Conservation (phyloP, 2,888 invertebrate genomes). For the Lochmaea capreae region DNA sequence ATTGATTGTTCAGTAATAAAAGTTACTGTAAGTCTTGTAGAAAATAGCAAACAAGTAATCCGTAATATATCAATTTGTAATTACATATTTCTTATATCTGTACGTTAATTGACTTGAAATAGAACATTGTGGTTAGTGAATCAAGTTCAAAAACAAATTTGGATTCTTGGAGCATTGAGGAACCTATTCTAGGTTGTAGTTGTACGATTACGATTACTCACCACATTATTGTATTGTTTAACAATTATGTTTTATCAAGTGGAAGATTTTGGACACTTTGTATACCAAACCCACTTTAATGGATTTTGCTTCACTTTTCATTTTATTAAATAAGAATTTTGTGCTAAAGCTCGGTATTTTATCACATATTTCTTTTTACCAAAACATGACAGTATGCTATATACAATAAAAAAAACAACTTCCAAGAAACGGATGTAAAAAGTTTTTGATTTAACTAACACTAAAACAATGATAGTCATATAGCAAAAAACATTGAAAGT, state of each 20-base stretch:
- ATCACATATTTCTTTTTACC: slow-evolving; percentile 20
- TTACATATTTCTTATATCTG: too few relatives aligned
- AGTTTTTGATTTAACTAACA: not conserved
- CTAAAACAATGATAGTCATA: not conserved
- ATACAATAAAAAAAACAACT: not conserved
- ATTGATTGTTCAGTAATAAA: too few relatives aligned
- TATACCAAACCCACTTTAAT: not conserved
- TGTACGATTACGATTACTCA: too few relatives aligned
- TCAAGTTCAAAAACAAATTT: too few relatives aligned
- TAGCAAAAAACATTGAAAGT: not conserved
- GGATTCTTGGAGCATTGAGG: too few relatives aligned
- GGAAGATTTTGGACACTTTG: too few relatives aligned
- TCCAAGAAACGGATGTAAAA: slow-evolving; percentile 1
- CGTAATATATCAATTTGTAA: too few relatives aligned
- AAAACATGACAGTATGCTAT: slow-evolving; percentile 2
- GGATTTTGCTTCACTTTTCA: slow-evolving; percentile 2
- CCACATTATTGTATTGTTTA: not conserved
- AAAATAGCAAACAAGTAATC: too few relatives aligned
- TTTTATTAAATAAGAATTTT: slow-evolving; percentile 16
- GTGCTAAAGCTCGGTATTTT: slow-evolving; percentile 17
- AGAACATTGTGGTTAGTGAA: too few relatives aligned
- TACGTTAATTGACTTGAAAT: too few relatives aligned
- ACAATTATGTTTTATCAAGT: not conserved
- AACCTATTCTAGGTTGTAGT: too few relatives aligned
- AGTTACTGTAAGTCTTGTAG: too few relatives aligned